Conservation (phyloP, 1,140 invertebrate species). For the Yoshiicerus persimilis region DNA sequence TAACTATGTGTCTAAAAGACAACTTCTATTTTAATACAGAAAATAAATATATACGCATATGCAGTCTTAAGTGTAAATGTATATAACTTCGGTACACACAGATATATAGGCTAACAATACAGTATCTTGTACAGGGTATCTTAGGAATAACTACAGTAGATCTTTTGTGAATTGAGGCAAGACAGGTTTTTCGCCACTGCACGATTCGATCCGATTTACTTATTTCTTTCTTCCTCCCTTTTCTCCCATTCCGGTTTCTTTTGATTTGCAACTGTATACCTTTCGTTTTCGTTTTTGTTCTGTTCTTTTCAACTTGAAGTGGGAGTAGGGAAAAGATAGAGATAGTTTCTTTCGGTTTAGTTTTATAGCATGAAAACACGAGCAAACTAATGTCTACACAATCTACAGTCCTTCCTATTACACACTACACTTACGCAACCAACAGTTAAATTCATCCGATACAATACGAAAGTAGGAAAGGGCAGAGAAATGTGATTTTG, state of each 20-base stretch:
- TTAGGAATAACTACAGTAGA: background rate
- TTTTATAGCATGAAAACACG: background rate
- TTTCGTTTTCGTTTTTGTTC: background rate
- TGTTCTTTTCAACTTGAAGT: background rate
- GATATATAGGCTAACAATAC: too few species aligned
- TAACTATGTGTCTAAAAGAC: too few species aligned
- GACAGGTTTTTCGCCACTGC: background rate
- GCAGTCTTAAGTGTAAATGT: too few species aligned
- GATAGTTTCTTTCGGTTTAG: background rate
- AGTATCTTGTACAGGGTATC: background rate
- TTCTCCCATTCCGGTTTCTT: slow-evolving; percentile 1
- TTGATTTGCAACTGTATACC: background rate
- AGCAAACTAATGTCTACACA: background rate
- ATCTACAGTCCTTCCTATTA: background rate
- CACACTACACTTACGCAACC: background rate
- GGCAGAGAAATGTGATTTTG: background rate
- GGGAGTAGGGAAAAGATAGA: background rate
- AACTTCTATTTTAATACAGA: too few species aligned
- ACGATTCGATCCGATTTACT: slow-evolving; percentile 19
- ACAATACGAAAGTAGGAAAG: background rate
- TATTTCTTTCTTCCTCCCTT: slow-evolving; percentile 10
- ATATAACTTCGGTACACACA: too few species aligned
- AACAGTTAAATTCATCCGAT: background rate
- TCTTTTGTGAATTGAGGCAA: background rate
- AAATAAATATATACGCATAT: too few species aligned